Evolutionary conservation across 2,797 vertebrate species (phyloP).

Genomic region (Melanitta fusca): DNA sequence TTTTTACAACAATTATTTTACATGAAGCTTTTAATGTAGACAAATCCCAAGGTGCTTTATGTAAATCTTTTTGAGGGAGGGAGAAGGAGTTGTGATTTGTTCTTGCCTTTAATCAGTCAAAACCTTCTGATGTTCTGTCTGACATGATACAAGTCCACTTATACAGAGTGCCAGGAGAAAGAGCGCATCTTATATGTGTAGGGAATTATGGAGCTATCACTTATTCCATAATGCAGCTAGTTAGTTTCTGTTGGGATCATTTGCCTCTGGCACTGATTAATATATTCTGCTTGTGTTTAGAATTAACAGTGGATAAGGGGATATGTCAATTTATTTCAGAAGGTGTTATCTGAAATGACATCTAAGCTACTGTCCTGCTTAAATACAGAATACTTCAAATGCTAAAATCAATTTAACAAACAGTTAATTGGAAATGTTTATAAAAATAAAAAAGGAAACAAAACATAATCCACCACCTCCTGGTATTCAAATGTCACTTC

Average conservation of each 20-base stretch:
- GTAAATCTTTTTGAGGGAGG: constrained; percentile 14
- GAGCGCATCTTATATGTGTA: background rate
- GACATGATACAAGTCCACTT: background rate
- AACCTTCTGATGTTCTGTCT: background rate
- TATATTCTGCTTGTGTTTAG: background rate
- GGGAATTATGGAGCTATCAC: background rate
- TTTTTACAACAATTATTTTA: constrained; percentile 28
- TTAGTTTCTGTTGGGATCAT: background rate
- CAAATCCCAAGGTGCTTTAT: constrained; percentile 12
- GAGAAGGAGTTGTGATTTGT: background rate
- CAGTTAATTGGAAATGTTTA: background rate
- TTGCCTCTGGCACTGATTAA: background rate
- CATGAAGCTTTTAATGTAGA: background rate
- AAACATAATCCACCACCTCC: background rate
- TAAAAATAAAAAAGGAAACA: background rate
- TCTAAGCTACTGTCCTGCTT: background rate
- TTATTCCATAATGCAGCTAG: background rate
- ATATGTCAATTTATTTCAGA: background rate
- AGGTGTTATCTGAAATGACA: background rate
- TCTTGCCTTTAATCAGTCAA: constrained; percentile 6
- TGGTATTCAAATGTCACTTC: background rate
- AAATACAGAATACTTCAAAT: background rate
- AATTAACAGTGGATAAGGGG: background rate
- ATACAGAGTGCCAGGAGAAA: background rate
- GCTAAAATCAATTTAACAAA: background rate